Conservation (phyloP, 2,113 vertebrate species). For the Phainopepla nitens region DNA sequence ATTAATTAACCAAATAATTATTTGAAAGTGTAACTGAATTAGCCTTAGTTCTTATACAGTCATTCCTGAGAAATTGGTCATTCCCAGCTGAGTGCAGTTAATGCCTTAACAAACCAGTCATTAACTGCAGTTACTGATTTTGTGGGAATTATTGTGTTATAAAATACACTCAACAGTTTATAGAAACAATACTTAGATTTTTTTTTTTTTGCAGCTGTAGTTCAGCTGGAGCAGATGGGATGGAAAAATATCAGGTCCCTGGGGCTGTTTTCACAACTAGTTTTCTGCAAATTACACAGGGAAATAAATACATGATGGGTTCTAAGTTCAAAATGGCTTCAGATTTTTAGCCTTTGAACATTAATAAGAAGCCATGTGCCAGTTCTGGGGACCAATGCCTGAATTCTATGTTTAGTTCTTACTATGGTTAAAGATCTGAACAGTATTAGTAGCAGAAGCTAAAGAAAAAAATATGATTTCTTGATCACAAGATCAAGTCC, state of each 20-base stretch:
- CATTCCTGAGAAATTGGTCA: conserved; percentile 70
- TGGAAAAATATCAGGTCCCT: conserved; percentile 66
- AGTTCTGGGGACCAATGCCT: not conserved
- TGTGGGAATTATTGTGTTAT: conserved; percentile 77
- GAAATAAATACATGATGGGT: conserved; percentile 68
- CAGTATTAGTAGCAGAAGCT: not conserved
- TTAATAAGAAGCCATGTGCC: conserved; percentile 56
- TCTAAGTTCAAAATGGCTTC: conserved; percentile 67
- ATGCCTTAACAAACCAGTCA: conserved; percentile 75
- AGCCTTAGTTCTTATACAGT: conserved; percentile 68
- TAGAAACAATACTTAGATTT: conserved; percentile 64
- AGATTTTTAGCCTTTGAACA: conserved; percentile 67
- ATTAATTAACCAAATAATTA: conserved; percentile 75
- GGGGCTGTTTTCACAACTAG: conserved; percentile 61
- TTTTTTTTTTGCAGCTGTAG: conserved; percentile 71
- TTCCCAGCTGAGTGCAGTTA: conserved; percentile 76
- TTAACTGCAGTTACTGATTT: conserved; percentile 78
- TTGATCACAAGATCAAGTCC: not conserved
- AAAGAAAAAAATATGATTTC: not conserved
- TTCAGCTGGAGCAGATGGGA: conserved; percentile 70
- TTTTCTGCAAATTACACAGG: conserved; percentile 77
- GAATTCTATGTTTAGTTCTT: not conserved
- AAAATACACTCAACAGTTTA: conserved; percentile 74
- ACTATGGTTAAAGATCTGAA: not conserved
- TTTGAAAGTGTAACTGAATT: conserved; percentile 74